Conservation (phyloP, 2,113 vertebrate species). For the Andinoacara biseriatus region DNA sequence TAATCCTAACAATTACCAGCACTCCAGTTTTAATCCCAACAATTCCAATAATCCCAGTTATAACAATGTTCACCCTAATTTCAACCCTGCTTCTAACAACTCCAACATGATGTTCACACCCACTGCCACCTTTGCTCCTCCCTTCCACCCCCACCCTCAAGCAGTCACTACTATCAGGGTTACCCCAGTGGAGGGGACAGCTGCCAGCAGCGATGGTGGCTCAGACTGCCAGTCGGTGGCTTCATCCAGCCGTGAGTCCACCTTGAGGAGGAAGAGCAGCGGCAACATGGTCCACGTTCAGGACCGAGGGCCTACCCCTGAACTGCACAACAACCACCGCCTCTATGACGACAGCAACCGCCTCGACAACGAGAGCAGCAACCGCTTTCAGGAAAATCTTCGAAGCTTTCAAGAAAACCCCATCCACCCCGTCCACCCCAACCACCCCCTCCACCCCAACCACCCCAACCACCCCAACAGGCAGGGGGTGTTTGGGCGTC, state of each 20-base stretch:
- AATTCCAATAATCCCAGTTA: slow-evolving; percentile 37
- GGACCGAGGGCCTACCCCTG: slow-evolving; percentile 85
- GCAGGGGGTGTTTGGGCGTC: slow-evolving; percentile 61
- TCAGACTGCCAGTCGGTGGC: slow-evolving; percentile 91
- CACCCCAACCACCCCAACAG: slow-evolving; percentile 74
- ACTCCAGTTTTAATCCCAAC: slow-evolving; percentile 34
- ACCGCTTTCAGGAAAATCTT: slow-evolving; percentile 69
- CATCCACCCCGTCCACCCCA: slow-evolving; percentile 80
- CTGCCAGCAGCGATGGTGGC: slow-evolving; percentile 86
- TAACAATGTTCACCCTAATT: slow-evolving; percentile 31
- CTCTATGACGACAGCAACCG: slow-evolving; percentile 51
- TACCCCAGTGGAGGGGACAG: slow-evolving; percentile 85
- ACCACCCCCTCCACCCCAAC: slow-evolving; percentile 75
- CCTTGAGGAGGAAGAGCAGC: slow-evolving; percentile 88
- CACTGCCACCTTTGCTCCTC: slow-evolving; percentile 54
- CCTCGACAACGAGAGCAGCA: slow-evolving; percentile 56
- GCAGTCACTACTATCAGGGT: slow-evolving; percentile 91
- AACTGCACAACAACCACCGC: slow-evolving; percentile 63
- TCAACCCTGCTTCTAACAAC: slow-evolving; percentile 36
- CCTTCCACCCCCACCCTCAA: slow-evolving; percentile 89
- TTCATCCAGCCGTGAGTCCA: slow-evolving; percentile 91
- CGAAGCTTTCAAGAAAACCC: slow-evolving; percentile 74
- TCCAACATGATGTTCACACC: slow-evolving; percentile 34
- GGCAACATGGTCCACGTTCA: slow-evolving; percentile 84
- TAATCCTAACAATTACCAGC: slow-evolving; percentile 56